Percentiles rank a stretch among this genome's conserved stretches.
These are phyloP conservation scores for Euura saliciscinereae DNA, from an alignment of 1,140 invertebrate species.

Conservation along the genomic window DNA sequence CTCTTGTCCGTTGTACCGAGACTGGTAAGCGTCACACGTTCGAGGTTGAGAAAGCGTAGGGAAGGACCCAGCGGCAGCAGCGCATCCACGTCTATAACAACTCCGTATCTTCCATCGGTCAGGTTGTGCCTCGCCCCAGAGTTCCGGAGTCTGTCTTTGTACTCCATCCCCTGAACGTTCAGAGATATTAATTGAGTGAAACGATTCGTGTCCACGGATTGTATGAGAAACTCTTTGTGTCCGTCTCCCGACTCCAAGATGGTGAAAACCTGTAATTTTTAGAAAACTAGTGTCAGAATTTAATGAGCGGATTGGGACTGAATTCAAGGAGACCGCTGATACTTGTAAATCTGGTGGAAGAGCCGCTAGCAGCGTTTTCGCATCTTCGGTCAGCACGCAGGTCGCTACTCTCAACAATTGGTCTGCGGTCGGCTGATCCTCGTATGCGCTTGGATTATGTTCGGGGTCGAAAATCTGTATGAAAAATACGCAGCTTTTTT, in stretches of 20 bases:
- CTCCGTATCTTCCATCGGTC: slow-evolving; percentile 32
- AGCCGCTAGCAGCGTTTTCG: slow-evolving; percentile 53
- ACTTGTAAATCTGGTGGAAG: slow-evolving; percentile 65
- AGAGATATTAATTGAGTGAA: slow-evolving; percentile 64
- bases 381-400: slow-evolving; percentile 62
- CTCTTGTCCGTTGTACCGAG: slow-evolving; percentile 37
- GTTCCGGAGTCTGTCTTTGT: slow-evolving; percentile 19
- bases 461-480: background rate
- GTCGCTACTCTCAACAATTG: slow-evolving; percentile 63
- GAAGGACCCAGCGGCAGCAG: slow-evolving; percentile 44
- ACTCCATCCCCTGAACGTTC: slow-evolving; percentile 65
- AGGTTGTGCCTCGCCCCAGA: slow-evolving; percentile 13
- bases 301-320: background rate
- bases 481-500: background rate
- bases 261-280: slow-evolving; percentile 59
- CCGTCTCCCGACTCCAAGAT: slow-evolving; percentile 59
- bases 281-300: background rate
- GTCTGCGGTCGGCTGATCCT: slow-evolving; percentile 30
- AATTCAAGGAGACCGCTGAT: slow-evolving; percentile 28
- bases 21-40: slow-evolving; percentile 46
- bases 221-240: slow-evolving; percentile 51
- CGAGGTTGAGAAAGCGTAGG: slow-evolving; percentile 48
- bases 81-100: slow-evolving; percentile 45
- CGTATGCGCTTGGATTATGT: background rate
- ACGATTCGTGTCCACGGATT: slow-evolving; percentile 58